Evolutionary conservation across 2,797 vertebrate species (phyloP), one percentile per base, ranked within the genome.

Genomic region (Helarctos malayanus): DNA sequence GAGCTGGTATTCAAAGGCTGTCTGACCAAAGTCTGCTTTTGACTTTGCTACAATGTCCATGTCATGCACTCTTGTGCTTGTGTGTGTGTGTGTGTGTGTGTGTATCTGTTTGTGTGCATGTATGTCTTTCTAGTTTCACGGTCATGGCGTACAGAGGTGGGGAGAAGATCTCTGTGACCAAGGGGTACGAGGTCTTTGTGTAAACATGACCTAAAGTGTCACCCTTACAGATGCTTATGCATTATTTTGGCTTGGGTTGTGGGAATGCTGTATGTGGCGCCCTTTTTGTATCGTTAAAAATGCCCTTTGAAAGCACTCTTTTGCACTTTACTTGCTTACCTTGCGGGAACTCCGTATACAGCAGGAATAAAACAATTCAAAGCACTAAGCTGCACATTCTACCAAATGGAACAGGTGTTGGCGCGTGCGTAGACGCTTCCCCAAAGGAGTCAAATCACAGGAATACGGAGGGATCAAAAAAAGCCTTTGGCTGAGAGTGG

Each of bases 301-400:
- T 47, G 61, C 61, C 93, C 91, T 57, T 52, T 85, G 71, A 68
- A 96, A 94, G 91, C 69, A 84, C 95, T 14, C 0, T 71, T 63
- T 96, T 96, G 95, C 0, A 2, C 96, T 98, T 98, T 97, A 89
- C 97, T 97, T 93, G 69, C 75, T 95, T 81, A 35, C 68, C 0
- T 87, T 71, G 88, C 82, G 95, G 79, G 57, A 96, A 95, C 81
- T 97, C 76, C 29, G 14, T n/a, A 49, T 68, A 61, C 0, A 71
- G 76, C 97, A 97, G 12, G 73, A 97, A 97, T 82, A 92, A 81
- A 82, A 63, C 71, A 95, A 49, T 82, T 95, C 94, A 91, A 79
- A 97, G 95, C 95, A 27, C 63, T 75, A 61, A 65, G 57, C 73
- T 27, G 35, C 78, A 41, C 21, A 27, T 14, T 21, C 45, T 63